These are phyloP conservation scores for Ditula angustiorana DNA, from an alignment of 2,888 invertebrate species.

Conservation along the genomic window DNA sequence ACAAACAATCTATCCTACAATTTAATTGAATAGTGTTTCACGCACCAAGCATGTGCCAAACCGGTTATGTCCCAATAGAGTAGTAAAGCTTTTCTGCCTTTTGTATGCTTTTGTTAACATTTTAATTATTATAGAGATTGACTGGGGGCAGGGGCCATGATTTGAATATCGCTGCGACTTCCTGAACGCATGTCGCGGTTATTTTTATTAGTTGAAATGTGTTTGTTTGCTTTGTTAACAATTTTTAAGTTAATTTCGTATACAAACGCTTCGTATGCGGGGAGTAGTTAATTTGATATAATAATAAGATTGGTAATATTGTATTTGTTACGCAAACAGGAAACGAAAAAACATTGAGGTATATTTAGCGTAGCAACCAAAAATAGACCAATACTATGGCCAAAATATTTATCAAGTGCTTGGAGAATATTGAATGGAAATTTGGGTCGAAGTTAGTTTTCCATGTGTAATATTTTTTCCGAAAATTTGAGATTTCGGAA, in stretches of 20 bases:
- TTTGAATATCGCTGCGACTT: slow-evolving; percentile 50
- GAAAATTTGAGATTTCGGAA: too few species aligned
- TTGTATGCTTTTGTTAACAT: slow-evolving; percentile 73
- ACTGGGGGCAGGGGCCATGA: slow-evolving; percentile 63
- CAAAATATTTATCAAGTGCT: too few species aligned
- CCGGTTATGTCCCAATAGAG: slow-evolving; percentile 71
- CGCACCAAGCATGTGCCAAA: slow-evolving; percentile 65
- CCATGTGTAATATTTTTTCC: too few species aligned
- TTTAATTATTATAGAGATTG: slow-evolving; percentile 73
- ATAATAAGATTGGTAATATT: too few species aligned
- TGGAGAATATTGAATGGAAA: too few species aligned
- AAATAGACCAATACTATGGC: too few species aligned
- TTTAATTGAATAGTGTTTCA: slow-evolving; percentile 19
- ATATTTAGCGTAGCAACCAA: too few species aligned
- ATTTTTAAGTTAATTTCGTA: neutral
- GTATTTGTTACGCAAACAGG: too few species aligned
- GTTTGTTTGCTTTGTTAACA: neutral
- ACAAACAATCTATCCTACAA: slow-evolving; percentile 21
- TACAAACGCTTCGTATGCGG: neutral
- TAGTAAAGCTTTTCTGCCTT: slow-evolving; percentile 59
- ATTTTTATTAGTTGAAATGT: slow-evolving; percentile 4
- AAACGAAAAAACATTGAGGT: too few species aligned
- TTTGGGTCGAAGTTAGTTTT: too few species aligned
- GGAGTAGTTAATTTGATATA: too few species aligned
- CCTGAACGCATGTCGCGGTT: slow-evolving; percentile 41